Percentiles rank a stretch among this genome's conserved stretches.
Conservation (phyloP, 37 sponge, comb jelly and placozoan species). For the Hexactinellida sp. region DNA sequence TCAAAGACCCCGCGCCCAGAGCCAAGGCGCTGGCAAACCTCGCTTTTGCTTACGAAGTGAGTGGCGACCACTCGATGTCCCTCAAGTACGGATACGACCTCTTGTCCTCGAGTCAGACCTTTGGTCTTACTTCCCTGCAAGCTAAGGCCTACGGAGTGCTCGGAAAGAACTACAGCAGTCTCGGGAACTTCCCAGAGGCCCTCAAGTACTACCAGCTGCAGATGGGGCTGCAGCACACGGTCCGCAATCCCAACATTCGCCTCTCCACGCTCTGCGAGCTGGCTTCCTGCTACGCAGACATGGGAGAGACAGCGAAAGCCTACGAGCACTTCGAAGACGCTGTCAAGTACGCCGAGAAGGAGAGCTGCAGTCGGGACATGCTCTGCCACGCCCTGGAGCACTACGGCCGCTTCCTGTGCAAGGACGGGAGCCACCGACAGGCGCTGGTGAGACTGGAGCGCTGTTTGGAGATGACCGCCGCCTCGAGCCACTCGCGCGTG, state of each 20-base stretch:
- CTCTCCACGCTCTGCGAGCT: slow-evolving; percentile 6
- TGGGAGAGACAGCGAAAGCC: background rate
- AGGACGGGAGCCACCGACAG: background rate
- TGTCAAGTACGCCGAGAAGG: background rate
- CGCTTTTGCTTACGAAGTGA: slow-evolving; percentile 47
- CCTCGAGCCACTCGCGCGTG: background rate
- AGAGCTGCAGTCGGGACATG: background rate
- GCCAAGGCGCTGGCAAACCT: slow-evolving; percentile 54
- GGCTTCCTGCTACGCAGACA: background rate
- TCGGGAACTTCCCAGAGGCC: slow-evolving; percentile 21
- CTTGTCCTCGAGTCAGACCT: slow-evolving; percentile 32
- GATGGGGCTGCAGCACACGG: background rate
- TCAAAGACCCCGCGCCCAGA: slow-evolving; percentile 33
- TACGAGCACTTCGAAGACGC: background rate
- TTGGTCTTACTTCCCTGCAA: slow-evolving; percentile 27
- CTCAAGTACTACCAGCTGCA: slow-evolving; percentile 17
- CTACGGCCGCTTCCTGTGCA: background rate
- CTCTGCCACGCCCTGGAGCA: background rate
- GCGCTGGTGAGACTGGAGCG: background rate
- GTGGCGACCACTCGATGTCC: slow-evolving; percentile 35
- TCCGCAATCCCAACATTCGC: background rate
- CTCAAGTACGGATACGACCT: slow-evolving; percentile 64
- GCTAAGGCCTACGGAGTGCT: slow-evolving; percentile 24
- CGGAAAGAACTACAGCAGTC: slow-evolving; percentile 21
- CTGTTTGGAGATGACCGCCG: slow-evolving; percentile 9